Evolutionary conservation across 30 jellyfish, hydroid and myxozoan genomes (phyloP).

Genomic region (Euphysa ruthae): DNA sequence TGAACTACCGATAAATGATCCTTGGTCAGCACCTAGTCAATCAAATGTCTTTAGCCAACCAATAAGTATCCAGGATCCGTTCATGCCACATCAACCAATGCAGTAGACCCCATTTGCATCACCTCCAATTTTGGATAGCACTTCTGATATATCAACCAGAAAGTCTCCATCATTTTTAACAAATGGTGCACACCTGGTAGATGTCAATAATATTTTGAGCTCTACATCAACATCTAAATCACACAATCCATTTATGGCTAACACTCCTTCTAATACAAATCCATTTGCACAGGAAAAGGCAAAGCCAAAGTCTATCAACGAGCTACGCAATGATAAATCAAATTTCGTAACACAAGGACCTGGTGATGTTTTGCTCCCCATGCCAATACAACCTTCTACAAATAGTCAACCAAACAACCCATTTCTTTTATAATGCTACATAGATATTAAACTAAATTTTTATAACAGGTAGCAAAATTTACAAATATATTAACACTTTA

Average conservation of each 20-base stretch:
- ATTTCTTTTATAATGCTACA: conserved; percentile 12
- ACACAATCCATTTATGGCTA: conserved; percentile 59
- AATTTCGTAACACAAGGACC: conserved; percentile 34
- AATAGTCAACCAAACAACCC: conserved; percentile 45
- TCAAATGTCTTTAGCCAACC: no score
- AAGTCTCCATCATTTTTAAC: conserved; percentile 53
- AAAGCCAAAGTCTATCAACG: conserved; percentile 91
- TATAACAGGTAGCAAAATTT: no score
- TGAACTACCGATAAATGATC: neutral
- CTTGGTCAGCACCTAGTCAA: conserved; percentile 28
- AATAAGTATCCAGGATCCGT: conserved; percentile 19
- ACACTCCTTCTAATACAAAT: conserved; percentile 56
- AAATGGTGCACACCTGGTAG: conserved; percentile 65
- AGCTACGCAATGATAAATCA: conserved; percentile 64
- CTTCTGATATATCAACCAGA: neutral
- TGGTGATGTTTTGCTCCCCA: conserved; percentile 56
- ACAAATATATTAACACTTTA: no score
- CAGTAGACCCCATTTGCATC: conserved; percentile 31
- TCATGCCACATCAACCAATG: conserved; percentile 62
- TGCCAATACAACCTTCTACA: conserved; percentile 60
- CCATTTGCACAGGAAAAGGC: conserved; percentile 94
- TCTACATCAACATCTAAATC: conserved; percentile 20
- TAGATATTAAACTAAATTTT: no score
- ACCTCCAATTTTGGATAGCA: conserved; percentile 52
- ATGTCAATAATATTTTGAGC: conserved; percentile 73